phyloP scores from a whole-genome alignment of 2,888 invertebrate species.

The Tipula helvola region DNA sequence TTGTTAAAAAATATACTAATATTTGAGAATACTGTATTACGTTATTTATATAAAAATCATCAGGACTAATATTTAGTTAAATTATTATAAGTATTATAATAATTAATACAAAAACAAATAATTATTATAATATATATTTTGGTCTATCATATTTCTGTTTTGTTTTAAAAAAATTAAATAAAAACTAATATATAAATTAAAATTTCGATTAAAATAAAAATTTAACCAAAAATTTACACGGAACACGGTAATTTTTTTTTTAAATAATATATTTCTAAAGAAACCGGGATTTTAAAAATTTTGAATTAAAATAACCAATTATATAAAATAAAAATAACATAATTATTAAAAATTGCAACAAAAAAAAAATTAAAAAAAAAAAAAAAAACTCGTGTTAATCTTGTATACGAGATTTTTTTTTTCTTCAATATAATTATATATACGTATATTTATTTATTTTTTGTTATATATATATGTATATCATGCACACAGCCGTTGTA shows the following conservation, averaged over 20 bases:
- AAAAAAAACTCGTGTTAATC: neutral
- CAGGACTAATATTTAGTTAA: neutral
- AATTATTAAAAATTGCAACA: neutral
- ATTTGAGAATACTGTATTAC: neutral
- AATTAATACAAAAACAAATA: neutral
- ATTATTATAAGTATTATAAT: neutral
- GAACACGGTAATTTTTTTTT: neutral
- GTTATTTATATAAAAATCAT: neutral
- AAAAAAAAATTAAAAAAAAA: neutral
- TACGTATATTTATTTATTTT: neutral
- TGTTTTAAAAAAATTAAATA: neutral
- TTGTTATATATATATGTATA: neutral
- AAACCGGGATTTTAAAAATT: neutral
- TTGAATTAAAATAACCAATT: neutral
- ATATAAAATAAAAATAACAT: neutral
- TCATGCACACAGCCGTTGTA: conserved; percentile 48
- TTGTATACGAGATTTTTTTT: neutral
- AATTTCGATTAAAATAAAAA: neutral
- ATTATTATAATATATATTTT: neutral
- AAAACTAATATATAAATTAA: neutral
- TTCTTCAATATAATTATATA: neutral
- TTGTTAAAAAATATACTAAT: neutral
- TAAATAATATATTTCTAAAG: neutral
- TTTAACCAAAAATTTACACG: neutral
- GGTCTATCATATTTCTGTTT: neutral